These are phyloP conservation scores for Cynoglossus semilaevis DNA, from an alignment of 2,113 vertebrate genomes.

Conservation along the genomic window DNA sequence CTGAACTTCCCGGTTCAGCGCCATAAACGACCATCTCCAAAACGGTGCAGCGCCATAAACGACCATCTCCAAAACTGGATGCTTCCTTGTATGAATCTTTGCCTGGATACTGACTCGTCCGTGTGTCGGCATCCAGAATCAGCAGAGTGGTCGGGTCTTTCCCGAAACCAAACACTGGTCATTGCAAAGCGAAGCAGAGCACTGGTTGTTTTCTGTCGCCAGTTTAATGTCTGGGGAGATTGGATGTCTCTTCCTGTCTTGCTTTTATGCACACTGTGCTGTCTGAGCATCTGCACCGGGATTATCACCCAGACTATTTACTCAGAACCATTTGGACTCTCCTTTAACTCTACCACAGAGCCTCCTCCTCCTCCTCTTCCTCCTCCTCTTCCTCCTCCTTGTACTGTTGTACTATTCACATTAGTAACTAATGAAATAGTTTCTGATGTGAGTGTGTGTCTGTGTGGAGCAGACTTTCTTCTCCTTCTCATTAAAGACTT, in stretches of 20 bases:
- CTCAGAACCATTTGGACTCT: slow-evolving; percentile 5
- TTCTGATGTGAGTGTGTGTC: not conserved
- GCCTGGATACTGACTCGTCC: not conserved
- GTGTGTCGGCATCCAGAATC: slow-evolving; percentile 4
- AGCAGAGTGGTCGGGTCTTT: slow-evolving; percentile 3
- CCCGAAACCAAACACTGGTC: slow-evolving; percentile 24
- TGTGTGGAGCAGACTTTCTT: not conserved
- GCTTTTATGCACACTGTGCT: slow-evolving; percentile 28
- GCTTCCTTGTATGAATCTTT: too few species aligned
- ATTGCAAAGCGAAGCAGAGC: slow-evolving; percentile 24
- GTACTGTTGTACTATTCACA: not conserved
- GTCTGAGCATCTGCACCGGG: slow-evolving; percentile 48
- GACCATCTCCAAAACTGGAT: too few species aligned
- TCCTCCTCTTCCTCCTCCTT: not conserved
- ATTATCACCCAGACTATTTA: slow-evolving; percentile 45
- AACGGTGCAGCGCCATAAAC: too few species aligned
- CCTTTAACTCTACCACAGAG: not conserved
- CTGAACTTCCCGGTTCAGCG: too few species aligned
- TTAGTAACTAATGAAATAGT: not conserved
- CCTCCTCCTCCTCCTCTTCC: not conserved
- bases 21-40: too few species aligned
- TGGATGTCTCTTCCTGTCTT: slow-evolving; percentile 27
- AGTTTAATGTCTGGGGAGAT: slow-evolving; percentile 25
- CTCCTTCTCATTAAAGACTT: slow-evolving; percentile 4
- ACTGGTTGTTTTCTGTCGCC: slow-evolving; percentile 23